Percentiles rank a stretch among this genome's conserved stretches.
Conservation (phyloP, 2,797 vertebrate genomes). For the Moxostoma hubbsi region DNA sequence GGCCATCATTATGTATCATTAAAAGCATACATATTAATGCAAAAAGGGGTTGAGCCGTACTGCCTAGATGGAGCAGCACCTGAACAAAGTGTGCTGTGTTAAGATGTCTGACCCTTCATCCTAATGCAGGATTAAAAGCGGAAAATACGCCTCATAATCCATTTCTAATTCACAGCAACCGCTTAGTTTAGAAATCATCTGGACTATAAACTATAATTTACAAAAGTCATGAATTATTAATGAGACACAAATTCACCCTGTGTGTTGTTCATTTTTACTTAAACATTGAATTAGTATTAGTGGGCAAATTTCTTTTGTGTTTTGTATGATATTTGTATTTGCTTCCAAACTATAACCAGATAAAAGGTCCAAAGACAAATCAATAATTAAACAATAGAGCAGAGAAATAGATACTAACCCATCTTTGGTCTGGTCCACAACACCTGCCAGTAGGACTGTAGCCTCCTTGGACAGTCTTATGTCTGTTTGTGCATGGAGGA, state of each 20-base stretch:
- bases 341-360: neutral
- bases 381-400: neutral
- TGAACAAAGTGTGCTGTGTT: constrained; percentile 67
- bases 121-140: constrained; percentile 52
- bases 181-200: constrained; percentile 52
- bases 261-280: neutral
- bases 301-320: neutral
- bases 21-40: constrained; percentile 97
- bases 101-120: constrained; percentile 64
- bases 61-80: constrained; percentile 65
- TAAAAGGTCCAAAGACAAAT: neutral
- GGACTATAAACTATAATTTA: constrained; percentile 34
- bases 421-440: constrained; percentile 88
- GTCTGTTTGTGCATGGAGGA: constrained; percentile 83
- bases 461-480: constrained; percentile 78
- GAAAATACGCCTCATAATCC: constrained; percentile 49
- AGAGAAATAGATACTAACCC: constrained; percentile 73
- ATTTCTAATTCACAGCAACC: constrained; percentile 42
- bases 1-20: constrained; percentile 98
- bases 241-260: constrained; percentile 3
- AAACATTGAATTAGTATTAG: neutral
- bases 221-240: constrained; percentile 33
- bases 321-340: neutral
- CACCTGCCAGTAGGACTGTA: constrained; percentile 81
- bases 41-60: constrained; percentile 78